These are phyloP conservation scores for Lamellibrachia satsuma DNA, from an alignment of 2,888 invertebrate species.

Conservation along the genomic window DNA sequence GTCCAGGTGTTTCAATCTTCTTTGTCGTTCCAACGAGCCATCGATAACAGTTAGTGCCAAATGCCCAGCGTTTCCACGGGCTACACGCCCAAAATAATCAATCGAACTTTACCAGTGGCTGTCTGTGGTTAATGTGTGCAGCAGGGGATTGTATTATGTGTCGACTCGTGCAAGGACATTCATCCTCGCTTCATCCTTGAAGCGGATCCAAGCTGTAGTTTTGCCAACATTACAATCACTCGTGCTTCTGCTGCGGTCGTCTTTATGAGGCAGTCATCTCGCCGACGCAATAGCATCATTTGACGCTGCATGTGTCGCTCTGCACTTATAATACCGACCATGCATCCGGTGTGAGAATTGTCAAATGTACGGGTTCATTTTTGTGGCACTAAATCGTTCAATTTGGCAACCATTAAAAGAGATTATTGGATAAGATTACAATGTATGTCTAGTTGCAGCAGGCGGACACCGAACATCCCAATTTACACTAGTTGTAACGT, in stretches of 20 bases:
- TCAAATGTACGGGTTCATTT: too few species aligned
- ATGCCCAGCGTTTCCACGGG: not conserved
- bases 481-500: too few species aligned
- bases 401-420: too few species aligned
- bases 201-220: not conserved
- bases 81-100: not conserved
- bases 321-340: too few species aligned
- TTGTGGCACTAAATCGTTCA: too few species aligned
- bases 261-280: not conserved
- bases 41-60: slow-evolving; percentile 5
- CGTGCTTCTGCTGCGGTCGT: not conserved
- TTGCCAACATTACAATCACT: not conserved
- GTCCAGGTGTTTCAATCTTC: not conserved
- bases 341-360: too few species aligned
- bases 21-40: not conserved
- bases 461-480: too few species aligned
- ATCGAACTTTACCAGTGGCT: not conserved
- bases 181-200: not conserved
- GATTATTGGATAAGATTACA: too few species aligned
- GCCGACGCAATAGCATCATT: too few species aligned
- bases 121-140: not conserved
- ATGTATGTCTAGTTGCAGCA: too few species aligned
- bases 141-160: not conserved
- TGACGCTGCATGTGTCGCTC: too few species aligned
- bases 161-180: not conserved